A percentile compares a stretch with the other conserved stretches of the same genome.
Conservation (phyloP, 2,113 vertebrate genomes). For the Pteronura brasiliensis region DNA sequence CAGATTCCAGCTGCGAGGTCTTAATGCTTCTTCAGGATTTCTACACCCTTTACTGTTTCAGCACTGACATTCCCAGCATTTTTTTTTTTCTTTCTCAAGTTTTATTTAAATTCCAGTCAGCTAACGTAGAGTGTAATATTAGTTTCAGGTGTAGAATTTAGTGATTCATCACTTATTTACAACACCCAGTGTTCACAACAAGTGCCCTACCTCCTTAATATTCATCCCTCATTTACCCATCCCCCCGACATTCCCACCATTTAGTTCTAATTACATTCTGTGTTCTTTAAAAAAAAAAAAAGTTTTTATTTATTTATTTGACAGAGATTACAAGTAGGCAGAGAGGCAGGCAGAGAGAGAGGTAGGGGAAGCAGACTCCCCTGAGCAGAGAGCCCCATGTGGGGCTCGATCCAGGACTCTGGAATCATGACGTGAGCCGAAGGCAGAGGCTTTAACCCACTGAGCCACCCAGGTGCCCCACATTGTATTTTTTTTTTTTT, state of each 20-base stretch:
- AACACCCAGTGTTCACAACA: not conserved
- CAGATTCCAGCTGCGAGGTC: conserved; percentile 9
- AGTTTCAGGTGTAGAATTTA: not conserved
- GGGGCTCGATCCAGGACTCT: no score
- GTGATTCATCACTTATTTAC: not conserved
- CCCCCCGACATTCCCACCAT: not conserved
- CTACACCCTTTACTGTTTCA: not conserved
- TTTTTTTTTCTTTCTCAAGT: not conserved
- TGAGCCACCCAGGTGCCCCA: no score
- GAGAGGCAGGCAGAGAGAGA: no score
- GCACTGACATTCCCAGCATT: not conserved
- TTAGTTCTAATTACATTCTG: conserved; percentile 16
- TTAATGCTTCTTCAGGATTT: not conserved
- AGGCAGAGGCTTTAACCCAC: no score
- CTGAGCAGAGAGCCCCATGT: no score
- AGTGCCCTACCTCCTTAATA: not conserved
- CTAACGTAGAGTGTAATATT: not conserved
- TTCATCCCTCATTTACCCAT: not conserved
- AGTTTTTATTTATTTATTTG: no score
- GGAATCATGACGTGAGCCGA: no score
- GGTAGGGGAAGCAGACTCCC: no score
- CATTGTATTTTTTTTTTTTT: no score
- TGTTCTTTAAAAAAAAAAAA: not conserved
- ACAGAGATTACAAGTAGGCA: no score
- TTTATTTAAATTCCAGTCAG: not conserved